Base-by-base conservation (phyloP, 2,797 vertebrate genomes). In the Mastacembelus armatus region DNA sequence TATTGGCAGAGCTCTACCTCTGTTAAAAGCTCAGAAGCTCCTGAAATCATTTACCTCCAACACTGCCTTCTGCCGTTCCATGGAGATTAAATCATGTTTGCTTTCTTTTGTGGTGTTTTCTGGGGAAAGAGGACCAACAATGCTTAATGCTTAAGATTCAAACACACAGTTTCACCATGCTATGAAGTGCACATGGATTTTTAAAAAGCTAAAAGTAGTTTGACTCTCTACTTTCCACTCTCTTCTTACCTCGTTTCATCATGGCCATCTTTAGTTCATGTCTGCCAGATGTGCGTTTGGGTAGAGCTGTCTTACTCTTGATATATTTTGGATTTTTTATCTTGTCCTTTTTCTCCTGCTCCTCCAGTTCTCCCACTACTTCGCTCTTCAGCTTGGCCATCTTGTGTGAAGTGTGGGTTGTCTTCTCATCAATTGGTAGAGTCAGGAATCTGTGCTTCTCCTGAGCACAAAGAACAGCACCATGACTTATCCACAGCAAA, bases 61-160 rank as follows among this genome's bases (percentile, higher is more conserved):
- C 54, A 95, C 93, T 62, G 96, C 96, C 68, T 95, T 93, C 65
- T 96, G 92, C 16, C 95, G 91, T 77, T 94, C 94, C 86, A 93
- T 91, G 26, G 81, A 60, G 45, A 96, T 80, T 38, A 95, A 95
- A 50, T 93, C 89, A 24, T 66, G 69, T 10, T 94, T 88, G 54
- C 85, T 92, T 50, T 95, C 93, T 74, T 87, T 94, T 36, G 91
- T 84, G 21, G 91, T 1, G 29, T 90, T 90, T 67, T 94, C 97
- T 99, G 87, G 51, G 47, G 29, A 74, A 33, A 43, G 16, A 61
- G 19, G 15, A 60, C 3, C 55, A 16, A 76, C 2, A 14, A 29
- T 1, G 5, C 3, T 35, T 22, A 24, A 12, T 26, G 54, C 40
- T 47, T 12, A 38, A 8, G 27, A 22, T 1, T n/a, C n/a, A n/a